Base-by-base conservation (phyloP, 2,113 vertebrate species). In the Leptodactylus fuscus region DNA sequence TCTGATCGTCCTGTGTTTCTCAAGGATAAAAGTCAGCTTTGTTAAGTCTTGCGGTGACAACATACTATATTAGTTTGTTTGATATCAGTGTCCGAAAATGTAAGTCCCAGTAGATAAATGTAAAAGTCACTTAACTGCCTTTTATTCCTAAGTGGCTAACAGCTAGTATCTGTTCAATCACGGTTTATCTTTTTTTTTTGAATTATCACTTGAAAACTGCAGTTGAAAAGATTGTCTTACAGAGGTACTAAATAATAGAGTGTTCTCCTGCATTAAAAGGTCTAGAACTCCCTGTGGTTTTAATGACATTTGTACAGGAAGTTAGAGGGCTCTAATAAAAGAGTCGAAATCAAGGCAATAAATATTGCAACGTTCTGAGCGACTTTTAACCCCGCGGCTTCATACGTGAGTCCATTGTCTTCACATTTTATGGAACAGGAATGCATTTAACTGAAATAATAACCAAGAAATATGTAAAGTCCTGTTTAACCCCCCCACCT, bases 231-330 rank as follows among this genome's bases (percentile, higher is more conserved):
- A 92, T 91, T 88, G 90, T 92, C 88, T 91, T 87, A 82, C 88
- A 90, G 89, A 49, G 20, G 34, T 82, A 81, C 88, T 90, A 89
- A 92, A 92, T 93, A 93, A 93, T 90, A 90, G 88, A 91, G 80
- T 87, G 65, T 29, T 88, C 88, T 85, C 87, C 0, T 60, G 87
- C 87, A 86, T 87, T 90, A 87, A 91, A 91, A 91, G 89, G 89
- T 91, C 88, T 87, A 48, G 49, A 53, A 75, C 53, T 91, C 93
- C 91, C 91, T 58, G 80, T 34, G 85, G 92, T 89, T 89, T 74
- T 81, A 88, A 81, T 92, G 93, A 90, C 91, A 93, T 93, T 93
- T 94, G 89, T 90, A 86, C 34, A 89, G 87, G 86, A 79, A 91
- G 88, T 74, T 86, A 91, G 84, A 69, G 20, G 88, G 79, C 77